These are phyloP conservation scores for Limnothrissa miodon DNA, from an alignment of 2,113 vertebrate species.

Conservation along the genomic window DNA sequence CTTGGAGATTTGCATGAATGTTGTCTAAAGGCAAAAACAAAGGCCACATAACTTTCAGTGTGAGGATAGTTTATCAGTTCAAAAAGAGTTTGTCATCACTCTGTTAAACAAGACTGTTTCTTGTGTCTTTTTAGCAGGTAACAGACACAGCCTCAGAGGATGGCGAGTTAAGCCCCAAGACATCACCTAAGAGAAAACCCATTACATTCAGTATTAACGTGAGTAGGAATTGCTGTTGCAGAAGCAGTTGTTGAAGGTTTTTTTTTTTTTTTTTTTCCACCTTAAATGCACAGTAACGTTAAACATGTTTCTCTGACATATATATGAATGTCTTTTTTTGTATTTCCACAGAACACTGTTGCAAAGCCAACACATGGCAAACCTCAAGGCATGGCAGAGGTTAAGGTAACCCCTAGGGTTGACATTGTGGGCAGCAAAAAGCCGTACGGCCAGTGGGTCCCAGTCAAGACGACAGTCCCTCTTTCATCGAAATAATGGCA, in stretches of 20 bases:
- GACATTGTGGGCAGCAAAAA: constrained; percentile 75
- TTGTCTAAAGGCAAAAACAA: not conserved
- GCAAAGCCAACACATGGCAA: constrained; percentile 70
- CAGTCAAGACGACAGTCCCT: constrained; percentile 66
- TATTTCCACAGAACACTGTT: constrained; percentile 74
- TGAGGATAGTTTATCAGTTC: not conserved
- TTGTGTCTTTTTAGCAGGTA: constrained; percentile 55
- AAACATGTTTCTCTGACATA: not conserved
- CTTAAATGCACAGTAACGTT: too few species aligned
- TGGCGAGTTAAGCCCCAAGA: constrained; percentile 33
- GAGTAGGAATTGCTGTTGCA: constrained; percentile 39
- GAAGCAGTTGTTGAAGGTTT: not conserved
- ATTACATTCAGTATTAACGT: constrained; percentile 68
- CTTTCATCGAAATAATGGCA: constrained; percentile 58
- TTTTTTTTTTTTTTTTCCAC: not conserved
- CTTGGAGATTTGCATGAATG: not conserved
- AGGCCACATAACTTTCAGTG: not conserved
- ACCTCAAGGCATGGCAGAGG: constrained; percentile 36
- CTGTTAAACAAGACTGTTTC: constrained; percentile 38
- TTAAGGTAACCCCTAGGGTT: constrained; percentile 60
- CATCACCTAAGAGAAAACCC: constrained; percentile 50
- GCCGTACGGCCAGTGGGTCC: constrained; percentile 84
- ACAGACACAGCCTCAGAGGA: constrained; percentile 34
- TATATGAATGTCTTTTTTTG: not conserved
- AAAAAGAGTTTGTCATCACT: not conserved